Conservation (phyloP, 2,888 invertebrate species). For the Tenthredo scrophulariae region DNA sequence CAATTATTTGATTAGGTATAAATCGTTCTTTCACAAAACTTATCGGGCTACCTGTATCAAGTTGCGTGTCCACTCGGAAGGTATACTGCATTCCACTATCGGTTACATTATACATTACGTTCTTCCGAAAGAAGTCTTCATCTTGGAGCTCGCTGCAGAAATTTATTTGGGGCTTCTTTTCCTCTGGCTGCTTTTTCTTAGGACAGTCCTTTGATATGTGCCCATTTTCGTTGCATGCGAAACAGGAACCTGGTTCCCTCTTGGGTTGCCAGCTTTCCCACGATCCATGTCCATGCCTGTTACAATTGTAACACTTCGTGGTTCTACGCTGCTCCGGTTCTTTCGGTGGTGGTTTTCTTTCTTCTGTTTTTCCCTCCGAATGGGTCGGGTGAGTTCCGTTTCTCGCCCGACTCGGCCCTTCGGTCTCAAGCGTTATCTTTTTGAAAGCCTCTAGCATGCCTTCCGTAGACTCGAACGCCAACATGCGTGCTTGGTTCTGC, state of each 20-base stretch:
- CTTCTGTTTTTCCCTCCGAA: background rate
- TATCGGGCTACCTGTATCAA: no score
- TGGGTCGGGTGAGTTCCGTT: background rate
- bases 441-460: slow-evolving; percentile 16
- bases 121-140: background rate
- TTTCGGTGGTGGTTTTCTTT: background rate
- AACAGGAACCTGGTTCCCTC: background rate
- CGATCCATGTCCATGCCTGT: background rate
- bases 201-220: background rate
- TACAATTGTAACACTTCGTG: slow-evolving; percentile 9
- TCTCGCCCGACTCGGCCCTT: background rate
- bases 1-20: no score
- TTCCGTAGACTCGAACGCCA: background rate
- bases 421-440: background rate
- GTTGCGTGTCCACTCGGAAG: background rate
- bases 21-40: no score
- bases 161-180: background rate
- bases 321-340: background rate
- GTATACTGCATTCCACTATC: background rate
- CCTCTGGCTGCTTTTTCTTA: background rate
- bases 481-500: slow-evolving; percentile 43
- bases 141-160: background rate
- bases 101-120: background rate
- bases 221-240: background rate
- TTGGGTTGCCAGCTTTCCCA: background rate